Base-by-base conservation (phyloP, 2,113 vertebrate species). In the Stigmatopora nigra region DNA sequence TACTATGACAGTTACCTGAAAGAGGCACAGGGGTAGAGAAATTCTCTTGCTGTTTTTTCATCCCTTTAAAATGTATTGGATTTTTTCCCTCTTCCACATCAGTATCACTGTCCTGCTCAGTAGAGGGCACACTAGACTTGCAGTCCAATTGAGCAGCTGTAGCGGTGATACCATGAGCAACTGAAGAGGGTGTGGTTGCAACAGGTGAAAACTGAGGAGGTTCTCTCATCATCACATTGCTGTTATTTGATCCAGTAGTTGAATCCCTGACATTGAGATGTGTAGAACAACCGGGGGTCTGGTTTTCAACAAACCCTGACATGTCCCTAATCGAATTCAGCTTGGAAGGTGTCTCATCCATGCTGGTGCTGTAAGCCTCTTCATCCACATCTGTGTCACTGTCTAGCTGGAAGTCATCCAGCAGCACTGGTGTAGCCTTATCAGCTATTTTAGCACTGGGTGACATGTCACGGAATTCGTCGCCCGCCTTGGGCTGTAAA, bases 351-450 rank as follows among this genome's bases (percentile, higher is more conserved):
- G 17, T 48, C 68, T 69, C 49, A 5, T 69, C 64, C 20, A 67
- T 48, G 59, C 14, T 59, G 10, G 56, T 44, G 9, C 22, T 35
- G 11, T 77, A 67, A 19, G 77, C 66, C 7, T 80, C 70, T 8
- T 85, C 89, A 6, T 91, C 88, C 3, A 84, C 75, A 63, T 91
- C 88, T n/a, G 86, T 88, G 82, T 89, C 84, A 47, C 87, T 89
- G 76, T 88, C 84, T 1, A 85, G 62, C 48, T 82, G 63, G 47
- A 86, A 79, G 57, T 78, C 68, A 11, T 64, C 49, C 2, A 17
- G 63, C 61, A 78, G 67, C 1, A 20, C 59, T 9, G 53, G 22
- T 20, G 67, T 36, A 12, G 66, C 52, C 53, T 57, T 36, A 16
- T 68, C 70, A 15, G 46, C 59, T 64, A 69, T 61, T 55, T 66